Conservation (phyloP, 2,113 vertebrate species). For the Cyprinodon tularosa region DNA sequence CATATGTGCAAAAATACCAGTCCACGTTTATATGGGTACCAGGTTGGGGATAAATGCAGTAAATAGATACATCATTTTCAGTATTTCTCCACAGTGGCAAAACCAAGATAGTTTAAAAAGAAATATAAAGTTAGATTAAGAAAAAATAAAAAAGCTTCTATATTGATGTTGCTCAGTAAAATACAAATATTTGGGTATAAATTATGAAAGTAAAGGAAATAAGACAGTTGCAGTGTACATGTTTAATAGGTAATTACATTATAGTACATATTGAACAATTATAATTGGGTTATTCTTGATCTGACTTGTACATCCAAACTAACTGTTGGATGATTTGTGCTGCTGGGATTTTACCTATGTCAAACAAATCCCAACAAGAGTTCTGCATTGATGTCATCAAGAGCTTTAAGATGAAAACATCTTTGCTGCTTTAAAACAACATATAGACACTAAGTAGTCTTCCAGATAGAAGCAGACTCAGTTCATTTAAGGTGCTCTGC, state of each 20-base stretch:
- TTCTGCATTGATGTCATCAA: background rate
- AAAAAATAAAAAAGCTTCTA: background rate
- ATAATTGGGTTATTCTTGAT: background rate
- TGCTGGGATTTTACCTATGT: background rate
- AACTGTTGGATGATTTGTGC: background rate
- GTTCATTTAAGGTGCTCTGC: constrained; percentile 19
- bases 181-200: background rate
- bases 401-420: background rate
- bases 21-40: background rate
- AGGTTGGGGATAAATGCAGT: background rate
- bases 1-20: background rate
- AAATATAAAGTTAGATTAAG: background rate
- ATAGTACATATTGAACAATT: background rate
- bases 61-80: no score
- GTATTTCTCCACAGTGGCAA: no score
- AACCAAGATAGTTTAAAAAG: no score
- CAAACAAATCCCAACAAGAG: background rate
- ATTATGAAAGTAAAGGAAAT: background rate
- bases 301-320: background rate
- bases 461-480: background rate
- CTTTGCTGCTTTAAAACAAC: background rate
- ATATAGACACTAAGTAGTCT: background rate
- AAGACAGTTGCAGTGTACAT: background rate
- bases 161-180: background rate
- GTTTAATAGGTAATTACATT: background rate